Evolutionary conservation across 2,888 invertebrate species (phyloP).

Genomic region (Synergus japonicus): DNA sequence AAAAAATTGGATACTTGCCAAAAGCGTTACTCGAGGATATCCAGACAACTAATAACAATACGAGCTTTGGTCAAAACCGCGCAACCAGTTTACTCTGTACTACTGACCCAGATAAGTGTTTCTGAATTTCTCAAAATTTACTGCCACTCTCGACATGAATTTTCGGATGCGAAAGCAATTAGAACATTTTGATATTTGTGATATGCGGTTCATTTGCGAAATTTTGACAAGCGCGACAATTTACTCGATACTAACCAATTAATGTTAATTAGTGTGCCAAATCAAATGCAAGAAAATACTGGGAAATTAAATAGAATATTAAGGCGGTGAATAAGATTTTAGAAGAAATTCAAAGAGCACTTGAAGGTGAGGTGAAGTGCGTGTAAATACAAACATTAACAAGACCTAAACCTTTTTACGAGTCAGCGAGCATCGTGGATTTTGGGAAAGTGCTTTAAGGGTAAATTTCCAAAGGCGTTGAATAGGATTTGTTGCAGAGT

Average conservation of each 20-base stretch:
- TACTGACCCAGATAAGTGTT: slow-evolving; percentile 23
- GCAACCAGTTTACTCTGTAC: slow-evolving; percentile 12
- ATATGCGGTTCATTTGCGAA: neutral
- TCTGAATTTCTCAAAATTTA: slow-evolving; percentile 4
- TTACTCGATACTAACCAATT: neutral
- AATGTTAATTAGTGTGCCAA: neutral
- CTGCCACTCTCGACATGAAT: slow-evolving; percentile 26
- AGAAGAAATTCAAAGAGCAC: slow-evolving; percentile 7
- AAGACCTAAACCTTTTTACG: slow-evolving; percentile 21
- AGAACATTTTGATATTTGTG: neutral
- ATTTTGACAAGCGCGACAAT: neutral
- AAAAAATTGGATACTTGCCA: slow-evolving; percentile 59
- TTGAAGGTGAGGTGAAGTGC: slow-evolving; percentile 21
- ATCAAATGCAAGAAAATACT: neutral
- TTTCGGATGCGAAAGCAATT: neutral
- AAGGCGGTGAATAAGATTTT: neutral
- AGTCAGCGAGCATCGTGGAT: slow-evolving; percentile 7
- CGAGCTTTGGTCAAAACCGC: slow-evolving; percentile 42
- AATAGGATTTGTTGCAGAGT: slow-evolving; percentile 21
- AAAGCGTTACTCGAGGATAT: slow-evolving; percentile 59
- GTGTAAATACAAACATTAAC: slow-evolving; percentile 35
- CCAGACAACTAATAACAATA: slow-evolving; percentile 63
- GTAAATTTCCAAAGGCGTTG: slow-evolving; percentile 38
- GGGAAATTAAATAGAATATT: neutral
- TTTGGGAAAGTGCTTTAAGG: slow-evolving; percentile 39